Evolutionary conservation across 1,140 invertebrate genomes (phyloP), one percentile per base, ranked within the genome.

Genomic region (Oncopodura yosiiana): DNA sequence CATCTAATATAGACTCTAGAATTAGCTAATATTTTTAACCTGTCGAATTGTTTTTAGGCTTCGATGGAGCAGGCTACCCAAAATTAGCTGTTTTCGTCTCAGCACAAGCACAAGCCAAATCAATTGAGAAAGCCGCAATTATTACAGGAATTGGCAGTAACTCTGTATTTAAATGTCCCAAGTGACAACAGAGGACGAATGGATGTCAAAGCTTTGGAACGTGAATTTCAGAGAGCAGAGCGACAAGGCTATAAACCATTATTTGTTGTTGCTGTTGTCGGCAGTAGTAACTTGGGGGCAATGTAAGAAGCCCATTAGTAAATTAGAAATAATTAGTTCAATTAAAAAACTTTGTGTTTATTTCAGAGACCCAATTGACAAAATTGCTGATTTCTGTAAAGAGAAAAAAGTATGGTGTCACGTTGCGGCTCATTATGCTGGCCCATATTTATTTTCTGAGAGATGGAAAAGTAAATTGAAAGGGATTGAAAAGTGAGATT

Each of bases 221-320:
- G 67, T 3, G 77, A 85, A 65, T 80, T 96, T 1, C 63, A 75
- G 11, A 66, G 71, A 45, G 75, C 80, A n/a, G 61, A 86, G 30
- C 69, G 75, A 2, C 78, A 83, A 63, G 82, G 81, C 24, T 80
- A 76, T 1, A 71, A 75, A 0, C 91, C 91, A 0, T 78, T 94
- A 59, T 83, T 94, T 79, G 90, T 95, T 0, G 86, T 82, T 9
- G 87, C 88, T 0, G 95, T 91, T 0, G 44, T 32, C 5, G 50
- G 41, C 24, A 8, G n/a, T 5, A 12, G 16, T 39, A 39, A 12
- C 9, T 39, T 39, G 5, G 5, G 9, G 9, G 9, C 9, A 8
- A 16, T 39, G n/a, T 18, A 39, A 18, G 5, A n/a, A n/a, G n/a
- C n/a, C n/a, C n/a, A n/a, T n/a, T n/a, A n/a, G n/a, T n/a, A n/a